Evolutionary conservation across 2,888 invertebrate species (phyloP).

Genomic region (Heliconius ethilla): DNA sequence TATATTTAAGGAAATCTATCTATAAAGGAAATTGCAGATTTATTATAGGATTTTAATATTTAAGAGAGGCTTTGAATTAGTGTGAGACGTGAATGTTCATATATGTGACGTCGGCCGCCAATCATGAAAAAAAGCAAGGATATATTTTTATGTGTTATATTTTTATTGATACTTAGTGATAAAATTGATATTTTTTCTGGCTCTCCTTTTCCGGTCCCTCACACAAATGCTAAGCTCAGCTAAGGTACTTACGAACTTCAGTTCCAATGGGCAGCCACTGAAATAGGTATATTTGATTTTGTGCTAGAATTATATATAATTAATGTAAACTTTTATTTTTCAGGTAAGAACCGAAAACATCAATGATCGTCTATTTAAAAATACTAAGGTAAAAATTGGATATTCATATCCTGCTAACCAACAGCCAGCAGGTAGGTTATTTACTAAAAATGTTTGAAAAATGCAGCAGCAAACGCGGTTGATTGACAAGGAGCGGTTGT

Average conservation of each 20-base stretch:
- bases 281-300: neutral
- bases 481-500: conserved; percentile 27
- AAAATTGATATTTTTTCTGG: no score
- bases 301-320: neutral
- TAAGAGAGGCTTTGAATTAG: no score
- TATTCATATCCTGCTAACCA: neutral
- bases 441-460: conserved; percentile 2
- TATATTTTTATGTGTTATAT: no score
- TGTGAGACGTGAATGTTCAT: no score
- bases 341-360: conserved; percentile 11
- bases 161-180: no score
- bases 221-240: no score
- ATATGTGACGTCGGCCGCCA: no score
- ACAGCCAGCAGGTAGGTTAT: neutral
- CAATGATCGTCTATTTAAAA: neutral
- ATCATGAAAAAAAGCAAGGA: no score
- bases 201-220: no score
- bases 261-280: no score
- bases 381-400: neutral
- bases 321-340: neutral
- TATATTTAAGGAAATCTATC: neutral
- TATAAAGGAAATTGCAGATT: neutral
- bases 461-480: conserved; percentile 13
- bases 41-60: no score
- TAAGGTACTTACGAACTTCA: no score